These are phyloP conservation scores for Nephotettix cincticeps DNA, from an alignment of 1,140 invertebrate species.

Conservation along the genomic window DNA sequence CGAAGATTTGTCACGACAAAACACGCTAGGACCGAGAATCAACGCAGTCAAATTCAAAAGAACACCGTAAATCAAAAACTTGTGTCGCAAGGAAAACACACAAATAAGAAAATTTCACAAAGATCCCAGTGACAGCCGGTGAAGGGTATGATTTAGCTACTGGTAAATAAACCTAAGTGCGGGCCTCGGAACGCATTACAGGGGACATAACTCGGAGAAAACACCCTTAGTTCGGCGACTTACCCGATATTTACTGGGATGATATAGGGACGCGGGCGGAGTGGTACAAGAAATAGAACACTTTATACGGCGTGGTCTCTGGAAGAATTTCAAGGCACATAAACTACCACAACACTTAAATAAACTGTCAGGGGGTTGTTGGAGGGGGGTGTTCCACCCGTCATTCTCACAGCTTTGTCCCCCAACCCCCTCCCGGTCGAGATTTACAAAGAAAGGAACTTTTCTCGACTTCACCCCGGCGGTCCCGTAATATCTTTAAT, in stretches of 20 bases:
- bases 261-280: constrained; percentile 5
- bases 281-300: constrained; percentile 8
- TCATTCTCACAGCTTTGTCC: constrained; percentile 21
- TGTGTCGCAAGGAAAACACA: not conserved
- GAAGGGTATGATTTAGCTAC: constrained; percentile 14
- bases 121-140: constrained; percentile 5
- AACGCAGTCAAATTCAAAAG: too few species aligned
- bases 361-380: constrained; percentile 14
- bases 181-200: constrained; percentile 1
- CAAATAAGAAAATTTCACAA: constrained; percentile 12
- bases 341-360: constrained; percentile 29
- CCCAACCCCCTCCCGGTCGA: not conserved
- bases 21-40: too few species aligned
- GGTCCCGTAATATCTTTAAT: constrained; percentile 19
- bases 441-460: constrained; percentile 28
- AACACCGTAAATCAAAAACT: constrained; percentile 3
- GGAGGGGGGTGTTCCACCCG: not conserved
- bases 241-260: not conserved
- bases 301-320: constrained; percentile 6
- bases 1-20: too few species aligned
- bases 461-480: constrained; percentile 19
- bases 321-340: constrained; percentile 23
- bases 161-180: constrained; percentile 22
- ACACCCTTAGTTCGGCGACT: constrained; percentile 7
- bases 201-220: constrained; percentile 3